Evolutionary conservation across 2,113 vertebrate genomes (phyloP), one percentile per base, ranked within the genome.

Genomic region (Fukomys damarensis): DNA sequence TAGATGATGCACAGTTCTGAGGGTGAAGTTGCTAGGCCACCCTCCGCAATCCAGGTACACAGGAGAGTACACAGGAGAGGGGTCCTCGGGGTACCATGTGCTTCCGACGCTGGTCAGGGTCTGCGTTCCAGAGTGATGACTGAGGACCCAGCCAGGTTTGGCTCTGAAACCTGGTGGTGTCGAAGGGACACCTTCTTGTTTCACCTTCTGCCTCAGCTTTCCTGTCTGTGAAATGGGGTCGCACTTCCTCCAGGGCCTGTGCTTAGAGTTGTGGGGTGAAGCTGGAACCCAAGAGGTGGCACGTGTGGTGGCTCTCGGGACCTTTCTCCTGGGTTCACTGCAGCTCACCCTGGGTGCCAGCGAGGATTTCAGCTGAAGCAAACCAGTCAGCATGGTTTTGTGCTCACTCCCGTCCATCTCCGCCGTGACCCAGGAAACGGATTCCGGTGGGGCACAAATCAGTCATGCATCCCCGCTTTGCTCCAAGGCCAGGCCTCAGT

Each of bases 281-380:
- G 43, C 7, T 22, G 8, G 76, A 5, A 9, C 28, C 52, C 0
- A 7, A 26, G 26, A 54, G 54, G 35, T 12, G 10, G 72, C 70
- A 14, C 2, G 2, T 0, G 3, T 0, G 61, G 49, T 63, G 59
- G 41, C 61, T 54, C 68, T 80, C 8, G 43, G 89, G 20, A 70
- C 68, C 9, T 97, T 97, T 87, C 88, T 80, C 26, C 72, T 28
- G 3, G 49, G 79, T 65, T 13, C 17, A 14, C 35, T 81, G 22
- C 79, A 88, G 46, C 35, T 46, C 54, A 30, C 72, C 81, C 74
- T 2, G 20, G 52, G 58, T 66, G n/a, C 43, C 49, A 41, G 49
- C 95, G 59, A 87, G 82, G 43, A 35, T 2, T 35, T 72, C 14
- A 90, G 82, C 68, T 86, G 65, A 94, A 83, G 54, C 26, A 11